Percentiles rank a stretch among this genome's conserved stretches.
Conservation (phyloP, 2,888 invertebrate species). For the Eupithecia abbreviata region DNA sequence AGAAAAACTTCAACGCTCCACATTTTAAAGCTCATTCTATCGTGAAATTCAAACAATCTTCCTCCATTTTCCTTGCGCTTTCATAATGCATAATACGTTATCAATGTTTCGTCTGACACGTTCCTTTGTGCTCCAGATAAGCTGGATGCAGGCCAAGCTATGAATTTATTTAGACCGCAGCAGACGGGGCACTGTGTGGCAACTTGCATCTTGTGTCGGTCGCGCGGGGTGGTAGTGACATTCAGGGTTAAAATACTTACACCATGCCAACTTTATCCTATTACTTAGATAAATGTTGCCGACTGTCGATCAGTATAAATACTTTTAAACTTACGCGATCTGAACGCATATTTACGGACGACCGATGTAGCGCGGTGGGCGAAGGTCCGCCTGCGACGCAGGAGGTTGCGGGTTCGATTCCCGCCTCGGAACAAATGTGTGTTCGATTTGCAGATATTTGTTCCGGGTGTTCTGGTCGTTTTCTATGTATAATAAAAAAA, state of each 20-base stretch:
- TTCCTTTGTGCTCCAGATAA: constrained; percentile 51
- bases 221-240: background rate
- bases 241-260: background rate
- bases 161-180: constrained; percentile 54
- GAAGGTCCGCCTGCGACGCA: too few relatives aligned
- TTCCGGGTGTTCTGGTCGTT: too few relatives aligned
- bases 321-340: too few relatives aligned
- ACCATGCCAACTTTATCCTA: background rate
- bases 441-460: too few relatives aligned
- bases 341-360: too few relatives aligned
- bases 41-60: constrained; percentile 40
- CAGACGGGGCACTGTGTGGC: background rate
- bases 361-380: too few relatives aligned
- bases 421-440: too few relatives aligned
- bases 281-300: background rate
- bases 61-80: constrained; percentile 41
- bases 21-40: constrained; percentile 16
- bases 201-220: background rate
- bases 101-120: constrained; percentile 63
- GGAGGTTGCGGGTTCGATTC: too few relatives aligned
- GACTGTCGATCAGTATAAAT: background rate
- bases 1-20: background rate
- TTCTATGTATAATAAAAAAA: too few relatives aligned
- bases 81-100: constrained; percentile 54
- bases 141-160: constrained; percentile 65